Conservation (phyloP, 2,888 invertebrate genomes). For the Willowsia nigromaculata region DNA sequence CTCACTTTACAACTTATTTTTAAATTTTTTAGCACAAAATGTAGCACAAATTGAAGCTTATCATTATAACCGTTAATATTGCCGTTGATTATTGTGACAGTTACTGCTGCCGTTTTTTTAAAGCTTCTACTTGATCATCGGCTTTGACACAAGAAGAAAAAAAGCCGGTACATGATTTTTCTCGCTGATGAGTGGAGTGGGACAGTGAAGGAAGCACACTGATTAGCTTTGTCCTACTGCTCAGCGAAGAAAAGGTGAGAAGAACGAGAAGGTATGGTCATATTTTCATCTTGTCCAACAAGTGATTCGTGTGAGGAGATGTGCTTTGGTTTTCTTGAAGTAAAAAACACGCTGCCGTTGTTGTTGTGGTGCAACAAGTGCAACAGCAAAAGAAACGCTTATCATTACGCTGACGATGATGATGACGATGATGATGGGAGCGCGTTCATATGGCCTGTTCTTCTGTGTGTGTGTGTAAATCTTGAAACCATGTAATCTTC, state of each 20-base stretch:
- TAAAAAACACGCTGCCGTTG: not conserved
- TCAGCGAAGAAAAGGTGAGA: constrained; percentile 48
- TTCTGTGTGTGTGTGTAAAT: not conserved
- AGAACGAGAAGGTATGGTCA: constrained; percentile 11
- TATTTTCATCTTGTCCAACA: not conserved
- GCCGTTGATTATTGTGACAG: too few species aligned
- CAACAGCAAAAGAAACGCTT: too few species aligned
- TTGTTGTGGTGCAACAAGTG: too few species aligned
- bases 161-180: constrained; percentile 17
- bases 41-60: too few species aligned
- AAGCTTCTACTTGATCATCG: too few species aligned
- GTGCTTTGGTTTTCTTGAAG: not conserved
- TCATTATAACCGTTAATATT: too few species aligned
- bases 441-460: not conserved
- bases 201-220: constrained; percentile 69
- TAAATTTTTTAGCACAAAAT: too few species aligned
- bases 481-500: too few species aligned
- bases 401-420: not conserved
- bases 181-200: constrained; percentile 59
- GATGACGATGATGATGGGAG: not conserved
- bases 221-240: constrained; percentile 61
- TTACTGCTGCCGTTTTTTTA: not conserved
- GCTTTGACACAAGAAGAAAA: not conserved
- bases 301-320: constrained; percentile 27
- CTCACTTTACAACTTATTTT: too few species aligned